Percentiles rank a stretch among this genome's conserved stretches.
These are phyloP conservation scores for Anarsia innoxiella DNA, from an alignment of 2,888 invertebrate genomes.

Conservation along the genomic window DNA sequence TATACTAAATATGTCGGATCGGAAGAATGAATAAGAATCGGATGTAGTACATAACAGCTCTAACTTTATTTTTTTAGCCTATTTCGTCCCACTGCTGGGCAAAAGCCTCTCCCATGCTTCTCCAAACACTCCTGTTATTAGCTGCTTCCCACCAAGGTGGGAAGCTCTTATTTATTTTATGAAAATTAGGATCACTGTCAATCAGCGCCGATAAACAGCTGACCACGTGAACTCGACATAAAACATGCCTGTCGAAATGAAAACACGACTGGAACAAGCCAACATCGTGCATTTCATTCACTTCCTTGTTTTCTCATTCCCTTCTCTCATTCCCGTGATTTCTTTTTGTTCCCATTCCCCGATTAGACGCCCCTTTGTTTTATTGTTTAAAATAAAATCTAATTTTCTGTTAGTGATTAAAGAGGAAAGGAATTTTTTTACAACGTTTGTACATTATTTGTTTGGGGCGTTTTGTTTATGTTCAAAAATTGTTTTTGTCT, in stretches of 20 bases:
- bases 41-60: too few relatives aligned
- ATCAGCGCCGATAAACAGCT: too few relatives aligned
- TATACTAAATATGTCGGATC: too few relatives aligned
- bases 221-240: constrained; percentile 1
- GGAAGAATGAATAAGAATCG: too few relatives aligned
- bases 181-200: too few relatives aligned
- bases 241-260: constrained; percentile 1
- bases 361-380: constrained; percentile 28
- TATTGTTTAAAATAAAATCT: constrained; percentile 26
- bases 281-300: constrained; percentile 20
- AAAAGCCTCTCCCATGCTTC: too few relatives aligned
- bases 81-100: too few relatives aligned
- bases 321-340: constrained; percentile 20
- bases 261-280: constrained; percentile 14
- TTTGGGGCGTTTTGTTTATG: neutral
- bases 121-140: too few relatives aligned
- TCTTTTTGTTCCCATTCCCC: constrained; percentile 25
- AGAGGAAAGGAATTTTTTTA: constrained; percentile 3
- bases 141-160: too few relatives aligned
- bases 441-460: too few relatives aligned
- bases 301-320: constrained; percentile 23
- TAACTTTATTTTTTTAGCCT: too few relatives aligned
- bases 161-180: too few relatives aligned
- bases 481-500: constrained; percentile 11
- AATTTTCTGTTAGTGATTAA: constrained; percentile 23